Evolutionary conservation across 2,113 vertebrate genomes (phyloP).

Genomic region (Megaceryle maxima): DNA sequence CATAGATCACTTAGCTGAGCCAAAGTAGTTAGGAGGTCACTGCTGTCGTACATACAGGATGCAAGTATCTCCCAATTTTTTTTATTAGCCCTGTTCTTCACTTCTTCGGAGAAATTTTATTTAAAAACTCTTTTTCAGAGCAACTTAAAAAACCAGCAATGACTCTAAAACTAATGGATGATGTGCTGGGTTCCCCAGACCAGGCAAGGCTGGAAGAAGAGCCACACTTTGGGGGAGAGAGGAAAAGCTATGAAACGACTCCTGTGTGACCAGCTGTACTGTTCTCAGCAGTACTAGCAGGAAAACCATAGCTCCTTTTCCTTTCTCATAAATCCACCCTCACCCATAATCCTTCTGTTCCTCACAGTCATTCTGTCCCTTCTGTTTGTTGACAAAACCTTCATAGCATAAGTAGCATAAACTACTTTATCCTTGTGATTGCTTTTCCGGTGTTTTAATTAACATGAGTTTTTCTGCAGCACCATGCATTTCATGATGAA

Average conservation of each 20-base stretch:
- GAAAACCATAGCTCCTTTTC: neutral
- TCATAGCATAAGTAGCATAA: neutral
- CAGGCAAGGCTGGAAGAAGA: neutral
- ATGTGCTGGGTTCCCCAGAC: neutral
- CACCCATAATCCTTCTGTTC: neutral
- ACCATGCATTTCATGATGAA: neutral
- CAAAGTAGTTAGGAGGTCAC: neutral
- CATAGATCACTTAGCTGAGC: neutral
- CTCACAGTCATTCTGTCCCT: neutral
- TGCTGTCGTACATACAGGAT: neutral
- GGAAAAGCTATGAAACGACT: neutral
- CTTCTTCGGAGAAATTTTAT: neutral
- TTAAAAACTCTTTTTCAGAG: neutral
- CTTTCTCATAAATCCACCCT: neutral
- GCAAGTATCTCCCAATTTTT: neutral
- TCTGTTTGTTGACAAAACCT: neutral
- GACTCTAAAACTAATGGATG: neutral
- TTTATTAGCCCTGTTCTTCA: neutral
- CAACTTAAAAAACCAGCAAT: neutral
- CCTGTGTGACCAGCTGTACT: rapidly evolving
- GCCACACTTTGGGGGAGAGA: neutral
- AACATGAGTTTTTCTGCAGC: neutral
- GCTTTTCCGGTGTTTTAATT: neutral
- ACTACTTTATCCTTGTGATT: neutral
- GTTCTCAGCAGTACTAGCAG: neutral